These are phyloP conservation scores for Microcebus murinus DNA, from an alignment of 2,113 vertebrate species.

Conservation along the genomic window DNA sequence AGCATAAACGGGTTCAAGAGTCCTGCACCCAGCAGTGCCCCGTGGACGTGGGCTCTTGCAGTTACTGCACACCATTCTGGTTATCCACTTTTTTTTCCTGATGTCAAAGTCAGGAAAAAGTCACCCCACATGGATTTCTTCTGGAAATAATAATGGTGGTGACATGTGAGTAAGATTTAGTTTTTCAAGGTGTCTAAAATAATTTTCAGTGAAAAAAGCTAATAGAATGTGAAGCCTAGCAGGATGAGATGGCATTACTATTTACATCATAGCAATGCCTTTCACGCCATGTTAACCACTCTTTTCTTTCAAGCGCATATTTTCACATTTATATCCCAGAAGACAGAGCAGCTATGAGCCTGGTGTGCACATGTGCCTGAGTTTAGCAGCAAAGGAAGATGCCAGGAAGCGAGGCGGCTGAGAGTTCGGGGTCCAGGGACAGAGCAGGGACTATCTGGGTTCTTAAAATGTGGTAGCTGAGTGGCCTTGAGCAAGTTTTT, in stretches of 20 bases:
- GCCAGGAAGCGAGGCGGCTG: fast-evolving
- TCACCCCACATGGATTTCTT: not conserved
- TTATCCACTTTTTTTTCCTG: not conserved
- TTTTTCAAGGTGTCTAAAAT: constrained; percentile 62
- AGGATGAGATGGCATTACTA: constrained; percentile 20
- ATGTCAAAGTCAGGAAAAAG: not conserved
- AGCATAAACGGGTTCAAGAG: not conserved
- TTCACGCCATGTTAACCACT: not conserved
- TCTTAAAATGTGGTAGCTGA: not conserved
- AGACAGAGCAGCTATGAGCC: not conserved
- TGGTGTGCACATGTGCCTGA: not conserved
- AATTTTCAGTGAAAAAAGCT: constrained; percentile 46
- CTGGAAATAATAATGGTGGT: not conserved
- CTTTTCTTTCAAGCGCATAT: not conserved
- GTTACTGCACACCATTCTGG: not conserved
- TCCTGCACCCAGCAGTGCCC: fast-evolving
- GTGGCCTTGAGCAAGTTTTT: not conserved
- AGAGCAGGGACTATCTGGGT: not conserved
- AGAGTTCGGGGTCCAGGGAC: not conserved
- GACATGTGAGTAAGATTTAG: not conserved
- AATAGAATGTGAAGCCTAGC: constrained; percentile 65
- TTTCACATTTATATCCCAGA: not conserved
- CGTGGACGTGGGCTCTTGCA: fast-evolving
- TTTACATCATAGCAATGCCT: not conserved
- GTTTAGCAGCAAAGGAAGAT: not conserved